These are phyloP conservation scores for Laticauda colubrina DNA, from an alignment of 2,113 vertebrate species.

Conservation along the genomic window DNA sequence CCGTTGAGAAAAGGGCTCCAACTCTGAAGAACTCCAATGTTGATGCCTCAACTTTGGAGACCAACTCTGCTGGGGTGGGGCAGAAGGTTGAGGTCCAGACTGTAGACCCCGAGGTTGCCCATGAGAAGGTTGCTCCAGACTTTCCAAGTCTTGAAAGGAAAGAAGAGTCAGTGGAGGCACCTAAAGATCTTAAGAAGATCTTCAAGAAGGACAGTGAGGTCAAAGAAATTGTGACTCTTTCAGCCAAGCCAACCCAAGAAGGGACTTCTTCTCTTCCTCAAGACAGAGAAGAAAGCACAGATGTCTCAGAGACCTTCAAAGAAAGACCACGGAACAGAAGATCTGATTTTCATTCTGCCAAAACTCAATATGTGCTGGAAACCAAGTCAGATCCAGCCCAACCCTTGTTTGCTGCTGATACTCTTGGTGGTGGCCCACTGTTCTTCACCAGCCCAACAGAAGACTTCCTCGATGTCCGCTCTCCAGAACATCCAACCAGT, in stretches of 20 bases:
- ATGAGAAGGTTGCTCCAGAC: accelerated
- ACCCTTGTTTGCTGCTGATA: accelerated
- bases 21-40: accelerated
- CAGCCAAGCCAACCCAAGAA: accelerated
- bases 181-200: not conserved
- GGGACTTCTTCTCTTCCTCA: accelerated
- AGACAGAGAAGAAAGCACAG: not conserved
- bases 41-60: not conserved
- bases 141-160: not conserved
- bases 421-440: accelerated
- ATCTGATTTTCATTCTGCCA: conserved; percentile 4
- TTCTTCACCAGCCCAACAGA: not conserved
- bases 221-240: accelerated
- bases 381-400: not conserved
- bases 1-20: accelerated
- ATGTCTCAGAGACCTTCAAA: not conserved
- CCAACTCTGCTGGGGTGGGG: not conserved
- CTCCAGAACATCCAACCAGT: conserved; percentile 5
- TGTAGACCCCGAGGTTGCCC: accelerated
- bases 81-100: not conserved
- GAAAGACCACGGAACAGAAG: conserved; percentile 12
- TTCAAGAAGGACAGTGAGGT: not conserved
- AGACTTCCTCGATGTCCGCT: not conserved
- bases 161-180: not conserved
- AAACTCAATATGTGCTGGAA: not conserved